Conservation (phyloP, 2,113 vertebrate species). For the Erythrocercus mccallii region DNA sequence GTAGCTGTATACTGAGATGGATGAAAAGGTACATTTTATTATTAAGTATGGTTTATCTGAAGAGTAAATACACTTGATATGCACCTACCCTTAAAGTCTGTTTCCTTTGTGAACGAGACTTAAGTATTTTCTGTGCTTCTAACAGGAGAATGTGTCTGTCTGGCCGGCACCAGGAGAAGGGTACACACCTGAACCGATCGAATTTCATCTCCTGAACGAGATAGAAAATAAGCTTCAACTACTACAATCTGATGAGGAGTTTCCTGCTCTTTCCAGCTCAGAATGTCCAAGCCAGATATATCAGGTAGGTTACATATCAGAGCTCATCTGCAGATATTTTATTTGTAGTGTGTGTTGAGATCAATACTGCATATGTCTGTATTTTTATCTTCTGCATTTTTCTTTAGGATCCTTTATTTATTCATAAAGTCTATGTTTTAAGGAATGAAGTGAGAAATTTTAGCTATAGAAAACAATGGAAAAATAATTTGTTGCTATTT, state of each 20-base stretch:
- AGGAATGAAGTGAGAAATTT: background rate
- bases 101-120: background rate
- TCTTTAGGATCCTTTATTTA: background rate
- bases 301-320: constrained; percentile 50
- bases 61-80: background rate
- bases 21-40: background rate
- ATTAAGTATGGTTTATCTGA: background rate
- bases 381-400: background rate
- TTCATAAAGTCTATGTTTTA: background rate
- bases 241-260: constrained; percentile 60
- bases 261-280: constrained; percentile 40
- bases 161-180: constrained; percentile 77
- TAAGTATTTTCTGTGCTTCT: background rate
- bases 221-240: constrained; percentile 82
- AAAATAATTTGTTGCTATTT: background rate
- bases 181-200: constrained; percentile 74
- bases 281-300: constrained; percentile 1
- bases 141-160: constrained; percentile 61
- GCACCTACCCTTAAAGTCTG: background rate
- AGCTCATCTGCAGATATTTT: background rate
- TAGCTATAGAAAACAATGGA: background rate
- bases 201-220: constrained; percentile 78
- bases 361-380: background rate
- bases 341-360: background rate
- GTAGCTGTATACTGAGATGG: background rate